Evolutionary conservation across 64 coral and sea anemone genomes (phyloP).

Genomic region (Orbicella faveolata): DNA sequence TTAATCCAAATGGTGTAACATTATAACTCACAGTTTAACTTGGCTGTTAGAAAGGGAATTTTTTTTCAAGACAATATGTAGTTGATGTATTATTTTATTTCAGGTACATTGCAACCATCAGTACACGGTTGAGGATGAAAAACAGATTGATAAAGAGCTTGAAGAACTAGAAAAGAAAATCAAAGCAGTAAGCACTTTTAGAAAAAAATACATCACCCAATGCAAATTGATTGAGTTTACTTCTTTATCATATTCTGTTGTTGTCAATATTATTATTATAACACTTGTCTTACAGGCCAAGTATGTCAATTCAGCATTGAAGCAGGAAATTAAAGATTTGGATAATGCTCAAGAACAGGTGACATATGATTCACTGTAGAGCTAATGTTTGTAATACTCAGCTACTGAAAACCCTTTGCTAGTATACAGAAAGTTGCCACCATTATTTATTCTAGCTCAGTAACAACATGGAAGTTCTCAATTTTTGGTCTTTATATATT

Average conservation of each 20-base stretch:
- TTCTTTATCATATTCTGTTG: too few relatives aligned
- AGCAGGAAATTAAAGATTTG: conserved; percentile 75
- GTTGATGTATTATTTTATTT: too few relatives aligned
- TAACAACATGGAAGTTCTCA: too few relatives aligned
- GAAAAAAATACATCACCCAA: neutral
- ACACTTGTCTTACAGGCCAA: conserved; percentile 54
- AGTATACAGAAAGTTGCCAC: neutral
- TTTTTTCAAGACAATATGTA: too few relatives aligned
- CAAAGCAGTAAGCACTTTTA: conserved; percentile 70
- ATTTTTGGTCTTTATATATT: too few relatives aligned
- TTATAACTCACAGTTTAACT: too few relatives aligned
- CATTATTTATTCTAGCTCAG: too few relatives aligned
- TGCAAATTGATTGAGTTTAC: too few relatives aligned
- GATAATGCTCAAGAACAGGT: conserved; percentile 68
- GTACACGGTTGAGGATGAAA: conserved; percentile 64
- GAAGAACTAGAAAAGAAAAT: conserved; percentile 73
- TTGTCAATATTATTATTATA: too few relatives aligned
- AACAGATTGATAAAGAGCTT: conserved; percentile 65
- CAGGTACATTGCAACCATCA: conserved; percentile 66
- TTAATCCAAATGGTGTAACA: too few relatives aligned
- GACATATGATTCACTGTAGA: neutral
- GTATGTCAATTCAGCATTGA: conserved; percentile 85
- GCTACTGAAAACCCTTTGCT: neutral
- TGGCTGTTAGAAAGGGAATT: neutral
- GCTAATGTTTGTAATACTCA: neutral